phyloP scores from a whole-genome alignment of 2,888 invertebrate genomes.

The Marronus borbonicus region DNA sequence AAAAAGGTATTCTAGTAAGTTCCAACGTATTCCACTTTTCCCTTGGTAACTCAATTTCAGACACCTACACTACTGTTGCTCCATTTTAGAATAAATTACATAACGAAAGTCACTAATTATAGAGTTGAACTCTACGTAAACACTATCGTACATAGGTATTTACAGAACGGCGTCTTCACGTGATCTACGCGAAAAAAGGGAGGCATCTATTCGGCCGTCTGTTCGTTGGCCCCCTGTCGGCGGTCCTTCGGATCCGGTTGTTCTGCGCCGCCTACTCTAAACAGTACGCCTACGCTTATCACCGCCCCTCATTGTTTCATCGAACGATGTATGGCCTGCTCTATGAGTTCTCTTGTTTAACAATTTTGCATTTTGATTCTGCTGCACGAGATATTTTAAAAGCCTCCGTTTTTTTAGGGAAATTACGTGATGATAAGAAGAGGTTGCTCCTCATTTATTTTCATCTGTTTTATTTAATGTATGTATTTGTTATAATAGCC shows the following conservation, averaged over 20 bases:
- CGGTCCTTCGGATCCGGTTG: conserved; percentile 21
- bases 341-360: not conserved
- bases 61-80: too few relatives aligned
- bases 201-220: conserved; percentile 9
- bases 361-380: not conserved
- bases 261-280: conserved; percentile 14
- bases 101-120: too few relatives aligned
- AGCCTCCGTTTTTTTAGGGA: not conserved
- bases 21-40: too few relatives aligned
- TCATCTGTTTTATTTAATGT: too few relatives aligned
- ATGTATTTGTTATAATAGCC: too few relatives aligned
- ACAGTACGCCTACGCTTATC: conserved; percentile 27
- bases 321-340: not conserved
- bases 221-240: conserved; percentile 25
- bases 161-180: too few relatives aligned
- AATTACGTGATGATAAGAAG: not conserved
- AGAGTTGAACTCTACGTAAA: too few relatives aligned
- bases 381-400: not conserved
- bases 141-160: too few relatives aligned
- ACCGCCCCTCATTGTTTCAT: conserved; percentile 34
- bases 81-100: too few relatives aligned
- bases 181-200: conserved; percentile 21
- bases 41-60: too few relatives aligned
- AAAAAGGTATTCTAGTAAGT: too few relatives aligned
- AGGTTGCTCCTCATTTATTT: not conserved